phyloP scores from a whole-genome alignment of 1,140 invertebrate species.

The Leucophenga varia region DNA sequence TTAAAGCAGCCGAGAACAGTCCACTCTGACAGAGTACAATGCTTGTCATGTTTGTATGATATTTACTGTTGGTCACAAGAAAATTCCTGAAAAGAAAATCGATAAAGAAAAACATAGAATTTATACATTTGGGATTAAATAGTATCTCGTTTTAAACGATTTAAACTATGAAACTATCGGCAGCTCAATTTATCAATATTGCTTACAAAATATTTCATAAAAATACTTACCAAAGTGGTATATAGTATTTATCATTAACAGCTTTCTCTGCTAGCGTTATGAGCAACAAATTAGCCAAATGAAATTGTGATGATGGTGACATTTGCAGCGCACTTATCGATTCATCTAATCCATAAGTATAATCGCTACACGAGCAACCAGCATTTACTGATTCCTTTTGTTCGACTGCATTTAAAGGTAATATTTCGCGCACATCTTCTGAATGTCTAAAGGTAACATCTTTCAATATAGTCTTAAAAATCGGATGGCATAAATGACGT shows the following conservation, averaged over 20 bases:
- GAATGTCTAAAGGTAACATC: slow-evolving; percentile 48
- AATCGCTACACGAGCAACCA: slow-evolving; percentile 42
- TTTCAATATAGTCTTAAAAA: slow-evolving; percentile 35
- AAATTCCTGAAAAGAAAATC: slow-evolving; percentile 53
- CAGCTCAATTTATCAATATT: too few species aligned
- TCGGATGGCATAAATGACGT: slow-evolving; percentile 31
- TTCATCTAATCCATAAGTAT: slow-evolving; percentile 47
- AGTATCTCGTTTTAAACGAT: not conserved
- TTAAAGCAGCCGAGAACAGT: slow-evolving; percentile 46
- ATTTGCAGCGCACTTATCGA: slow-evolving; percentile 48
- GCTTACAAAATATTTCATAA: too few species aligned
- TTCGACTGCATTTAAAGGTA: slow-evolving; percentile 20
- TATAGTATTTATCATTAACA: slow-evolving; percentile 53
- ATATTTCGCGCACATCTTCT: slow-evolving; percentile 41
- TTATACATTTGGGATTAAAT: not conserved
- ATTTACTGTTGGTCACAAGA: slow-evolving; percentile 48
- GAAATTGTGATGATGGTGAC: slow-evolving; percentile 55
- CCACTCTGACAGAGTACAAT: slow-evolving; percentile 55
- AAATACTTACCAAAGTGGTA: slow-evolving; percentile 50
- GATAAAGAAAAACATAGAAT: not conserved
- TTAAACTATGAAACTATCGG: too few species aligned
- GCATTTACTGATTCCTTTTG: slow-evolving; percentile 24
- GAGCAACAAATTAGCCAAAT: slow-evolving; percentile 52
- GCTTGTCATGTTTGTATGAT: slow-evolving; percentile 55
- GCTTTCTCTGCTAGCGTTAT: slow-evolving; percentile 50